Base-by-base conservation (phyloP, 2,113 vertebrate genomes). In the Elephas maximus region DNA sequence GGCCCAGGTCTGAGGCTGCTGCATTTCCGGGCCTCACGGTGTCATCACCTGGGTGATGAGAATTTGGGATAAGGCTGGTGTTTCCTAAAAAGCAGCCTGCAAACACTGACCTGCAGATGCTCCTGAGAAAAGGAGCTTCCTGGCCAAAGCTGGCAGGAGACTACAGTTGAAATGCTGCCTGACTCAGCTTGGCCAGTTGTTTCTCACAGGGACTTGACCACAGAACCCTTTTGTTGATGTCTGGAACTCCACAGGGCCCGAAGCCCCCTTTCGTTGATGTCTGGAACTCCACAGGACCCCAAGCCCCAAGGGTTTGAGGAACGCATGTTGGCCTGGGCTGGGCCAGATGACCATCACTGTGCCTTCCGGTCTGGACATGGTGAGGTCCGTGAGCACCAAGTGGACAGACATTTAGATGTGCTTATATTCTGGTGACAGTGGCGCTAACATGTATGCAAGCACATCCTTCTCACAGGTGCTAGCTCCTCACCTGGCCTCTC, bases 41-140 rank as follows among this genome's bases (percentile, higher is more conserved):
- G 4, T 11, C 1, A 10, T 15, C 7, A 7, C 10, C 24, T 1
- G 30, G 20, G 15, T 26, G 1, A 15, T 26, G 69, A 78, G 9
- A 17, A 33, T 60, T 24, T 14, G 41, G 45, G 21, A 1, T 20
- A 26, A 41, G 45, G 8, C 0, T 9, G 6, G 8, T 6, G 26
- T 18, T 41, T 41, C 4, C 8, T 8, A 2, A 45, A 6, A 1
- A 0, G 2, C 33, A 28, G 51, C 26, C 26, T 3, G 1, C 1
- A 10, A 44, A 6, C 5, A 1, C 6, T 11, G 30, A 12, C 4
- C 33, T n/a, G 1, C 41, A 6, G 24, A 9, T 9, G 8, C 21
- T 45, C 9, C 51, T 26, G 81, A 17, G 24, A 21, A 18, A 30
- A 11, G 5, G 5, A 15, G 21, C 44, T 48, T 17, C 6, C 44